Conservation (phyloP, 2,113 vertebrate species). For the Dasyornis broadbenti region DNA sequence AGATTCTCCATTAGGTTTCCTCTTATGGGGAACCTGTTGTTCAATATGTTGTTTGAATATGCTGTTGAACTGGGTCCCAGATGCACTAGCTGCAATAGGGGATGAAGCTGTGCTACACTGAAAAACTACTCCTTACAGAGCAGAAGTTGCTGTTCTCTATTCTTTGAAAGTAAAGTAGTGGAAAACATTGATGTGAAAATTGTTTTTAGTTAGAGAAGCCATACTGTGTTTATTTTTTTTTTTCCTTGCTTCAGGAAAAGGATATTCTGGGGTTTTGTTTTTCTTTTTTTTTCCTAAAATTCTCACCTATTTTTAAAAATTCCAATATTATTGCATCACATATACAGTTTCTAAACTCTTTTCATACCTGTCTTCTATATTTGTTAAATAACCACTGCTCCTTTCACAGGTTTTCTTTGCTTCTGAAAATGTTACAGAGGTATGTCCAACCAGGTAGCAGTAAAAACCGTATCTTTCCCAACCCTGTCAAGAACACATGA, state of each 20-base stretch:
- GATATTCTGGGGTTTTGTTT: background rate
- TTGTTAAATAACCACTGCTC: constrained; percentile 71
- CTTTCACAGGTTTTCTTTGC: constrained; percentile 77
- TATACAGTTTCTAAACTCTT: background rate
- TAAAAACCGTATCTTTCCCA: constrained; percentile 76
- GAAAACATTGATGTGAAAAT: background rate
- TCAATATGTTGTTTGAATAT: too few relatives aligned
- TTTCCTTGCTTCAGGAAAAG: background rate
- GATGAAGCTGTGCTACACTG: background rate
- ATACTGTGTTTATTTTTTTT: background rate
- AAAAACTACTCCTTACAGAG: background rate
- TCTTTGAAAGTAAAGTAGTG: background rate
- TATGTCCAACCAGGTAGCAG: constrained; percentile 83
- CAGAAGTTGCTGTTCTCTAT: background rate
- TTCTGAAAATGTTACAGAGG: constrained; percentile 77
- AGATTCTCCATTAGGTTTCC: background rate
- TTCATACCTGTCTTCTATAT: constrained; percentile 80
- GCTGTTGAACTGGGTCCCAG: background rate
- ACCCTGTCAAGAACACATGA: constrained; percentile 69
- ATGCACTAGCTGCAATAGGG: background rate
- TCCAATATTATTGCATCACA: background rate
- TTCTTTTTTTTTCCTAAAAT: background rate
- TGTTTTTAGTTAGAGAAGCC: background rate
- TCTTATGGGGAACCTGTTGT: background rate
- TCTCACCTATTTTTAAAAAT: background rate